These are phyloP conservation scores for Coreius guichenoti DNA, from an alignment of 2,797 vertebrate genomes.

Conservation along the genomic window DNA sequence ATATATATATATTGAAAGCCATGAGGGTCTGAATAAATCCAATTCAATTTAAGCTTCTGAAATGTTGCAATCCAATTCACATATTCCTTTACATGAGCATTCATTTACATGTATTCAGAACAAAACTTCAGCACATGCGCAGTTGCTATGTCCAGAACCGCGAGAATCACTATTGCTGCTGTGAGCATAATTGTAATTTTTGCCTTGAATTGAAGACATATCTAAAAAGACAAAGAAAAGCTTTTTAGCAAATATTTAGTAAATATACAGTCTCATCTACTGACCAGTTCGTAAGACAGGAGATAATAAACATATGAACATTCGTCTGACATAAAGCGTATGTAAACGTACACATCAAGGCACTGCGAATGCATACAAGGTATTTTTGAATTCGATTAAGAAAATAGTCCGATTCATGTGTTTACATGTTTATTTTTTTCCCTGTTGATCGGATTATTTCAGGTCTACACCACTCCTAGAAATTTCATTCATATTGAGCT, in stretches of 20 bases:
- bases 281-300: background rate
- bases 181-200: background rate
- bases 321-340: background rate
- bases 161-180: background rate
- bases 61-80: background rate
- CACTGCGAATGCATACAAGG: background rate
- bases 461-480: background rate
- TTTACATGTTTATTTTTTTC: background rate
- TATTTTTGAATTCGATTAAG: background rate
- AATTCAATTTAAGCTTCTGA: background rate
- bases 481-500: background rate
- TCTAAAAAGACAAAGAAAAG: background rate
- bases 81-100: background rate
- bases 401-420: background rate
- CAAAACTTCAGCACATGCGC: background rate
- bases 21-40: background rate
- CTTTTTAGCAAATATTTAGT: background rate
- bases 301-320: background rate
- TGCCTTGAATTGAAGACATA: background rate
- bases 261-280: background rate
- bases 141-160: background rate
- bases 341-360: background rate
- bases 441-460: background rate
- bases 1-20: background rate
- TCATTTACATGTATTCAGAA: background rate